A percentile compares a stretch with the other conserved stretches of the same genome.
These are phyloP conservation scores for Oscheius myriophilus DNA, from an alignment of 2,888 invertebrate species.

Conservation along the genomic window DNA sequence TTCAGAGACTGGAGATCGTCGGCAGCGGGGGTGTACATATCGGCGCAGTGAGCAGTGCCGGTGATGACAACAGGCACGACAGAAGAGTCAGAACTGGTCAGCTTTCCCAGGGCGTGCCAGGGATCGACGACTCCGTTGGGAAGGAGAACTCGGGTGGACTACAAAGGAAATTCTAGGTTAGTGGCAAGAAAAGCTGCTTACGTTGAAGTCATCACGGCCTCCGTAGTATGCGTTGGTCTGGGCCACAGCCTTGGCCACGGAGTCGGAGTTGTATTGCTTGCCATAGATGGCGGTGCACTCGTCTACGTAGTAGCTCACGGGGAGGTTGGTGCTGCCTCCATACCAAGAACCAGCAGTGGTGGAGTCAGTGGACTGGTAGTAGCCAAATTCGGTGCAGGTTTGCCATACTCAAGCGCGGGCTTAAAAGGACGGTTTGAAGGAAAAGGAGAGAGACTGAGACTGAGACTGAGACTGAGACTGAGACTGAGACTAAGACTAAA, in stretches of 20 bases:
- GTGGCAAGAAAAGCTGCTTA: background rate
- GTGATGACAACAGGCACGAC: constrained; percentile 47
- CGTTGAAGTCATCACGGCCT: constrained; percentile 45
- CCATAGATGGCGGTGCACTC: constrained; percentile 54
- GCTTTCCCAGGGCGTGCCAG: constrained; percentile 53
- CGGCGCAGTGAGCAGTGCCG: constrained; percentile 24
- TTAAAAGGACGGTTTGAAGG: constrained; percentile 71
- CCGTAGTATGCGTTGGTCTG: constrained; percentile 56
- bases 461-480: too few species aligned
- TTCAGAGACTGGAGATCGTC: constrained; percentile 16
- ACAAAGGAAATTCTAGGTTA: background rate
- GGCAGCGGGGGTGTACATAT: constrained; percentile 31
- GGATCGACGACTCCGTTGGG: constrained; percentile 54
- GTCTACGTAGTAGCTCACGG: constrained; percentile 40
- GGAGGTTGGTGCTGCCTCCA: constrained; percentile 33
- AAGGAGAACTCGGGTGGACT: constrained; percentile 36
- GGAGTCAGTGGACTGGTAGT: constrained; percentile 84
- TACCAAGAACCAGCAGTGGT: constrained; percentile 44
- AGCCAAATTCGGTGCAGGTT: constrained; percentile 94
- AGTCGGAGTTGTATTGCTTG: constrained; percentile 31
- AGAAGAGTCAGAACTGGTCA: constrained; percentile 30
- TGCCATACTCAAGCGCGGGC: constrained; percentile 89
- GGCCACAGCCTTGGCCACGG: constrained; percentile 41
- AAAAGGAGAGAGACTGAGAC: too few species aligned
- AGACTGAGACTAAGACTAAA: too few species aligned